Conservation (phyloP, 2,888 invertebrate species). For the Prosapia bicincta region DNA sequence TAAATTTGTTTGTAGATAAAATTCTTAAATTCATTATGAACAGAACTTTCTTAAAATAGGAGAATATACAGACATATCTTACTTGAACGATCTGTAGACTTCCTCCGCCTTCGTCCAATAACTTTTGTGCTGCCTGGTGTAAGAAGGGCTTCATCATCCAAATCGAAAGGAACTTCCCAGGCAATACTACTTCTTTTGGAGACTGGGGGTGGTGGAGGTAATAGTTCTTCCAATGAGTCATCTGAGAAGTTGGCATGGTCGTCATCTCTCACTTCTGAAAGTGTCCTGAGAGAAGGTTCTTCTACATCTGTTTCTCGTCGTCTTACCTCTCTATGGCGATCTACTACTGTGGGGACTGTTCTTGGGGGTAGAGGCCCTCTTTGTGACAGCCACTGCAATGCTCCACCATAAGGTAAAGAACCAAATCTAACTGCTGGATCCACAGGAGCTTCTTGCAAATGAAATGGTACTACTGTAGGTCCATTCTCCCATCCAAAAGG, state of each 20-base stretch:
- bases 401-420: conserved; percentile 61
- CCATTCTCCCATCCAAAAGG: conserved; percentile 69
- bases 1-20: too few relatives aligned
- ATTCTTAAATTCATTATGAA: too few relatives aligned
- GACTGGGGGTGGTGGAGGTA: conserved; percentile 60
- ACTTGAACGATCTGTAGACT: conserved; percentile 51
- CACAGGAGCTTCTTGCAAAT: conserved; percentile 38
- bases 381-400: conserved; percentile 47
- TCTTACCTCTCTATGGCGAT: conserved; percentile 76
- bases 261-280: conserved; percentile 41
- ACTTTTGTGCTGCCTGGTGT: conserved; percentile 69
- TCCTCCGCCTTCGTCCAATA: conserved; percentile 48
- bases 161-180: conserved; percentile 77
- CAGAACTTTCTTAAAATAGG: too few relatives aligned
- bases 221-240: conserved; percentile 75
- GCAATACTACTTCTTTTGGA: conserved; percentile 75
- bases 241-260: conserved; percentile 63
- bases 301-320: conserved; percentile 47
- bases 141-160: conserved; percentile 61
- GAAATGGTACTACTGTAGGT: conserved; percentile 52
- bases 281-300: conserved; percentile 29
- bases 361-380: conserved; percentile 52
- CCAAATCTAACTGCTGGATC: conserved; percentile 60
- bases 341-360: conserved; percentile 66
- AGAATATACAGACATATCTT: conserved; percentile 40